Base-by-base conservation (phyloP, 2,797 vertebrate species). In the Petrocephalus schoutedeni region DNA sequence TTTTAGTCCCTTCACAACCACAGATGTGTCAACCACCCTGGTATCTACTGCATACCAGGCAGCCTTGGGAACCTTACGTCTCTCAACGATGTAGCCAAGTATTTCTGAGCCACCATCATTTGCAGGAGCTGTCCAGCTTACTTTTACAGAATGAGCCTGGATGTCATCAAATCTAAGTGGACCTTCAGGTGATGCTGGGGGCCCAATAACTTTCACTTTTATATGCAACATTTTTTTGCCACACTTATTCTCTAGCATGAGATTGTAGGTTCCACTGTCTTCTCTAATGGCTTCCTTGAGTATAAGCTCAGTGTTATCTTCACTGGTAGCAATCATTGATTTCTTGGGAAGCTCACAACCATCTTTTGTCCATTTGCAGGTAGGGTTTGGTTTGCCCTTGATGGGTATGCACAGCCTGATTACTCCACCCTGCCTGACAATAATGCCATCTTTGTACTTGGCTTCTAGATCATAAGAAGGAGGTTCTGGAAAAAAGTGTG, bases 31-130 rank as follows among this genome's bases (percentile, higher is more conserved):
- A 92, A 91, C 94, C 88, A 96, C 95, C 93, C 95, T 95, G 36
- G 96, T 96, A 90, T 98, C 98, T 88, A 99, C 96, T 0, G 97
- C 99, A 91, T 97, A 98, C 98, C 98, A 99, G 89, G 98, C 98
- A 4, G 98, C 96, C 93, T 98, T 99, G 0, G 97, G 92, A 58
- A 95, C 96, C 93, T 99, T 97, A 86, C 98, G 96, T 93, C 96
- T 97, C 91, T 97, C 96, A 74, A 97, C 92, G 87, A 96, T 95
- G 88, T 97, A 97, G 32, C 97, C 97, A 86, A 96, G 91, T 88
- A 97, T 95, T 90, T 97, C 96, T 0, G 97, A 95, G 64, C 96
- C 97, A 77, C 97, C 97, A 1, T 97, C 96, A 90, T 97, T 96
- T 8, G 94, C 92, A 85, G 97, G 96, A 89, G 95, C 92, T 92